A percentile compares a stretch with the other conserved stretches of the same genome.
phyloP scores from a whole-genome alignment of 1,140 invertebrate species.

The Planococcus citri region DNA sequence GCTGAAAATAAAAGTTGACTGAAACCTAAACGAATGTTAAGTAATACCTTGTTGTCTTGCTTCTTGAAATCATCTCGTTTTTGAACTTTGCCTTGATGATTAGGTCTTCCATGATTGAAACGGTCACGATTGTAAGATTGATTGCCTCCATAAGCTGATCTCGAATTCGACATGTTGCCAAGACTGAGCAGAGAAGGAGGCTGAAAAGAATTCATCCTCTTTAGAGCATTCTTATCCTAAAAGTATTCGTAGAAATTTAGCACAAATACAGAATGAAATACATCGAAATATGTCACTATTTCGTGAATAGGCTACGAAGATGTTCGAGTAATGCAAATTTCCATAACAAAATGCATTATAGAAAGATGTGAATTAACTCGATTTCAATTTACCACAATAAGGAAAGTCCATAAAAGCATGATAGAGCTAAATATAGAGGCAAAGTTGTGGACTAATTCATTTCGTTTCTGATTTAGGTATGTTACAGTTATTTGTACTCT shows the following conservation, averaged over 20 bases:
- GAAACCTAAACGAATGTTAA: background rate
- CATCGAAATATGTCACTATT: no score
- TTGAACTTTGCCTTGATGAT: background rate
- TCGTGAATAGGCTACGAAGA: no score
- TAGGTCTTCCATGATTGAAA: background rate
- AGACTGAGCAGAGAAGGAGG: background rate
- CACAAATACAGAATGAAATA: no score
- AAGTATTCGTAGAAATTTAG: background rate
- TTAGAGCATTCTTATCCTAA: background rate
- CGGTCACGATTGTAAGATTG: background rate
- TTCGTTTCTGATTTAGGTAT: background rate
- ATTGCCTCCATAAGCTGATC: background rate
- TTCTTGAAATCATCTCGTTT: constrained; percentile 9
- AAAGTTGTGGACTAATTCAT: background rate
- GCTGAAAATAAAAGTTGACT: no score
- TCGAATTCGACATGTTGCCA: background rate
- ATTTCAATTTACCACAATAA: background rate
- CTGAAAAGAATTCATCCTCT: background rate
- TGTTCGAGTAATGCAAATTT: no score
- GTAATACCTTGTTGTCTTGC: constrained; percentile 8
- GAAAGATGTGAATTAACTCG: background rate
- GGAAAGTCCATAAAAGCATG: background rate
- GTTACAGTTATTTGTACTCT: background rate
- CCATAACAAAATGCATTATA: no score
- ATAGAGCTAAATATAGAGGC: background rate